Percentiles rank a stretch among this genome's conserved stretches.
phyloP scores from a whole-genome alignment of 2,888 invertebrate species.

The Melanophora roralis region DNA sequence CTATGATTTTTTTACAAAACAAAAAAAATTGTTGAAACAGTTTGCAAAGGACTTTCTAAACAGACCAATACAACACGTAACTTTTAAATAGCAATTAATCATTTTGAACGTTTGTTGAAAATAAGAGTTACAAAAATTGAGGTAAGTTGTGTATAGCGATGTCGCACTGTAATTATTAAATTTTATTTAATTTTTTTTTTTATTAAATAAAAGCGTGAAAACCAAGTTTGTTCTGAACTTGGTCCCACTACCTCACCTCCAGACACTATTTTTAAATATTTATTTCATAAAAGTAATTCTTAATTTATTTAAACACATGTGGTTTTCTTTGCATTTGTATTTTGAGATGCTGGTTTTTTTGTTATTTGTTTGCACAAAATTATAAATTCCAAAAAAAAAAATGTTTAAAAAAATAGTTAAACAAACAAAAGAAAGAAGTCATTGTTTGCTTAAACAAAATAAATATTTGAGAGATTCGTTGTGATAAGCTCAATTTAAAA shows the following conservation, averaged over 20 bases:
- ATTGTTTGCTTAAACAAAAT: conserved; percentile 33
- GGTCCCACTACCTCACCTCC: conserved; percentile 51
- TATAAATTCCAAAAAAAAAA: conserved; percentile 8
- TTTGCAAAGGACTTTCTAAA: too few species aligned
- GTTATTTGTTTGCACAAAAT: conserved; percentile 40
- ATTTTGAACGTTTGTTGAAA: too few species aligned
- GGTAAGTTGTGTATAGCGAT: too few species aligned
- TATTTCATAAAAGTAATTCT: neutral
- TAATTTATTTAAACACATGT: conserved; percentile 23
- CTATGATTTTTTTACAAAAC: too few species aligned
- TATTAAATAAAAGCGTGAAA: conserved; percentile 46
- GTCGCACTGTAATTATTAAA: too few species aligned
- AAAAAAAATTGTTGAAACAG: too few species aligned
- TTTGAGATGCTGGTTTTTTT: conserved; percentile 7
- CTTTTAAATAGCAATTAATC: too few species aligned
- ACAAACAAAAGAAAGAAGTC: conserved; percentile 29
- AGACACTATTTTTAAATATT: conserved; percentile 15
- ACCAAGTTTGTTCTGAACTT: conserved; percentile 34
- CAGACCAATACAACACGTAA: too few species aligned
- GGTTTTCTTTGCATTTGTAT: neutral
- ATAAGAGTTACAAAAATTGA: too few species aligned
- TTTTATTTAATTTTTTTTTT: conserved; percentile 16
- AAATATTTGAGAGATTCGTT: conserved; percentile 17
- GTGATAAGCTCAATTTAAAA: conserved; percentile 23
- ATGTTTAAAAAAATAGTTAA: neutral